A percentile compares a stretch with the other conserved stretches of the same genome.
phyloP scores from a whole-genome alignment of 2,113 vertebrate genomes.

The Enhydra lutris region DNA sequence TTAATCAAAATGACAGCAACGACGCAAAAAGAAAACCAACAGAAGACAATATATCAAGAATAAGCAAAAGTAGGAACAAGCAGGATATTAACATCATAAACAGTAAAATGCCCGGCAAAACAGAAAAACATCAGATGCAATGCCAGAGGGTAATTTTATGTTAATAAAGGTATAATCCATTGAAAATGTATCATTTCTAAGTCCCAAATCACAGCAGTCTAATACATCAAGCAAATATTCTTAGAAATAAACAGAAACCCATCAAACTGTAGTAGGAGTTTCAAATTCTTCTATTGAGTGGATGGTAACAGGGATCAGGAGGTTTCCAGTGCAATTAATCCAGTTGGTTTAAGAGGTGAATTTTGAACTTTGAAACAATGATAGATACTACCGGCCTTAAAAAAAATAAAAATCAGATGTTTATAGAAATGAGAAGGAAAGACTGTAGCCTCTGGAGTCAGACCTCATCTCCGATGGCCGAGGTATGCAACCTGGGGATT shows the following conservation, averaged over 20 bases:
- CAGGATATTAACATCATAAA: not conserved
- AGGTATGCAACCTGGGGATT: not conserved
- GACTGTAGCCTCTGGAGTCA: not conserved
- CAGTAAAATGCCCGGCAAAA: not conserved
- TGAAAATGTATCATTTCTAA: not conserved
- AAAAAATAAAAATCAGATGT: not conserved
- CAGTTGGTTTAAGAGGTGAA: not conserved
- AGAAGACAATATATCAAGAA: not conserved
- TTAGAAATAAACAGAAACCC: not conserved
- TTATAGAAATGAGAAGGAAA: not conserved
- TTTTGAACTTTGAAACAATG: not conserved
- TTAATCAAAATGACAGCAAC: not conserved
- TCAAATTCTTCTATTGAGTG: not conserved
- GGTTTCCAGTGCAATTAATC: not conserved
- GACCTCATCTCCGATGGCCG: not conserved
- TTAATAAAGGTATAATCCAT: not conserved
- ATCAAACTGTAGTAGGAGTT: not conserved
- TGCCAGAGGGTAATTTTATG: not conserved
- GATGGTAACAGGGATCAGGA: not conserved
- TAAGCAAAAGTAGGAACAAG: not conserved
- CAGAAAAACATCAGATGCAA: not conserved
- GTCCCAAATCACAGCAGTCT: not conserved
- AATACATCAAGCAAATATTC: not conserved
- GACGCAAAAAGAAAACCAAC: not conserved
- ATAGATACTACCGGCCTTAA: not conserved